These are phyloP conservation scores for Rhodeus uyekii DNA, from an alignment of 2,797 vertebrate species.

Conservation along the genomic window DNA sequence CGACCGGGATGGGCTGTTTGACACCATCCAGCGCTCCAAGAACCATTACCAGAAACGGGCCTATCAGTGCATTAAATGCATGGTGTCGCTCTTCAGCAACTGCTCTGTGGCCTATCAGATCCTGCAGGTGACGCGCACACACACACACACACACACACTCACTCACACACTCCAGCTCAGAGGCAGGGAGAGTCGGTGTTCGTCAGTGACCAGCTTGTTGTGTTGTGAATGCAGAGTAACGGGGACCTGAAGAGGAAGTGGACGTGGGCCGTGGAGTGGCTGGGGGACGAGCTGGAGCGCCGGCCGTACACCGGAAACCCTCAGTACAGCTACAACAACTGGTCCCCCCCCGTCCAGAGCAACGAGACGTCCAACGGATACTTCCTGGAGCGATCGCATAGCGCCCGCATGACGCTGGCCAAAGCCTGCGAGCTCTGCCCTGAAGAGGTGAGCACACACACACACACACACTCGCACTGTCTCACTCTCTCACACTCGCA, in stretches of 20 bases:
- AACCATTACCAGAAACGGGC: slow-evolving; percentile 99
- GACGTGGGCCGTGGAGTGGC: slow-evolving; percentile 99
- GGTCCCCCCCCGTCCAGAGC: slow-evolving; percentile 98
- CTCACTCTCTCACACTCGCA: no score
- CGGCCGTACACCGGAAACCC: slow-evolving; percentile 95
- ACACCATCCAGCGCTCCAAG: slow-evolving; percentile 98
- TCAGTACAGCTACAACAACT: slow-evolving; percentile 98
- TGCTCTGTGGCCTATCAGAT: slow-evolving; percentile 99
- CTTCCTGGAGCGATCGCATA: slow-evolving; percentile 98
- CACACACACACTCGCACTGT: no score
- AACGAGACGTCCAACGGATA: slow-evolving; percentile 99
- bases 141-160: no score
- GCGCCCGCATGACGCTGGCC: slow-evolving; percentile 97
- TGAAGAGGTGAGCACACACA: slow-evolving; percentile 80
- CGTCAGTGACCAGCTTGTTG: no score
- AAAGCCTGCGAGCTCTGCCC: slow-evolving; percentile 99
- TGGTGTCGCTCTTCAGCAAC: slow-evolving; percentile 98
- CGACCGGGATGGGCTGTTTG: slow-evolving; percentile 95
- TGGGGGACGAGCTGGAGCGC: slow-evolving; percentile 96
- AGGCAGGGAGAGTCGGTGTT: no score
- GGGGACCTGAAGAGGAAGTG: slow-evolving; percentile 98
- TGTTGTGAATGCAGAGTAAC: slow-evolving; percentile 82
- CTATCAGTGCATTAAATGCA: slow-evolving; percentile 99
- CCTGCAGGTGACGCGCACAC: slow-evolving; percentile 83
- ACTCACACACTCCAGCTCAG: no score